Evolutionary conservation across 2,797 vertebrate genomes (phyloP), one percentile per base, ranked within the genome.

Genomic region (Champsocephalus gunnari): DNA sequence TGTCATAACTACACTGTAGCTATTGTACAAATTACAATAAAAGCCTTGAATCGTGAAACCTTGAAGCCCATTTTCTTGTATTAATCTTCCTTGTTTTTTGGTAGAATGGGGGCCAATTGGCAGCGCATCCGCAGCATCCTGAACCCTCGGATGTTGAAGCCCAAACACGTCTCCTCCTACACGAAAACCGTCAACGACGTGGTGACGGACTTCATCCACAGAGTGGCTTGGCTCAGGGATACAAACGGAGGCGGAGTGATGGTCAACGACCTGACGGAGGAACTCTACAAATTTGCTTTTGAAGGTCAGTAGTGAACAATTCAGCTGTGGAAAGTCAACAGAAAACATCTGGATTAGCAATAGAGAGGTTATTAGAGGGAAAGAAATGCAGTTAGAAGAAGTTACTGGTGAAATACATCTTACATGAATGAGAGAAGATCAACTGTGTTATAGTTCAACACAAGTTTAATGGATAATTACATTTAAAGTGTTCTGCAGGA

Each of bases 281-380:
- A 96, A 71, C 92, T 96, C 75, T 96, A 96, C 90, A 96, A 94
- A 59, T 96, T 96, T 77, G 92, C 95, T 19, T 96, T 96, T 80
- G 95, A 96, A 95, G 95, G 95, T 96, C 64, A 79, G 82, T 45
- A 38, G 34, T 55, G n/a, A 54, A n/a, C 24, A 60, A 59, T 63
- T 32, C 44, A 17, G 16, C 14, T 21, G n/a, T 67, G 57, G 16
- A 73, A 69, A 38, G 6, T 38, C 34, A 38, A 38, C 34, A 38
- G 34, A 38, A 38, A 38, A 60, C 12, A 28, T 14, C 7, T 21
- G 14, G 3, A 24, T 38, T 34, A 14, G 55, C 51, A 44, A 21
- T 19, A 50, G 19, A 48, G 34, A 73, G 1, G 3, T 28, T 12
- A 5, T 14, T 4, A 47, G n/a, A 57, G 10, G n/a, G 28, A 41